Evolutionary conservation across 2,888 invertebrate genomes (phyloP).

Genomic region (Polylopha cassiicola): DNA sequence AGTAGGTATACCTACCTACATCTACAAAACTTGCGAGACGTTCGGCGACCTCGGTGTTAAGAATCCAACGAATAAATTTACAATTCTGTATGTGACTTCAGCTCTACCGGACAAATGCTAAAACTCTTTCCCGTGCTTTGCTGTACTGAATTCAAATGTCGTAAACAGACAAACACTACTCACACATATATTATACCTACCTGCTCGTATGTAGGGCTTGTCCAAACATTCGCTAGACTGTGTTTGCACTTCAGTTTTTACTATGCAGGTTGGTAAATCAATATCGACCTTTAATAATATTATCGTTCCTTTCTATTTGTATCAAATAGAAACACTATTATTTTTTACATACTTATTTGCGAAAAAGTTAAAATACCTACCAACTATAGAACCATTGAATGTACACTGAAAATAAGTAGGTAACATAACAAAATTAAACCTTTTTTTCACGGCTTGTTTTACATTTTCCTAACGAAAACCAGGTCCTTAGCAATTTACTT

Average conservation of each 20-base stretch:
- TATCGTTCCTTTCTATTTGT: too few relatives aligned
- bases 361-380: too few relatives aligned
- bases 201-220: slow-evolving; percentile 30
- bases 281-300: too few relatives aligned
- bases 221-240: slow-evolving; percentile 5
- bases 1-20: slow-evolving; percentile 20
- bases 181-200: slow-evolving; percentile 23
- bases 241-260: slow-evolving; percentile 8
- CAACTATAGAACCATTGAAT: too few relatives aligned
- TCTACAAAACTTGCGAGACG: slow-evolving; percentile 29
- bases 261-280: too few relatives aligned
- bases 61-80: slow-evolving; percentile 66
- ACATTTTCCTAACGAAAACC: not conserved
- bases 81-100: slow-evolving; percentile 67
- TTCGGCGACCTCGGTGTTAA: slow-evolving; percentile 40
- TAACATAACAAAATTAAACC: too few relatives aligned
- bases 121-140: slow-evolving; percentile 62
- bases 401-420: too few relatives aligned
- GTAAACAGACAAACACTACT: slow-evolving; percentile 47
- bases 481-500: not conserved
- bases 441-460: too few relatives aligned
- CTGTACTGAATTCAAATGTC: slow-evolving; percentile 54
- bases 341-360: too few relatives aligned
- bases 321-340: too few relatives aligned
- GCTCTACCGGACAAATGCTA: slow-evolving; percentile 65